These are phyloP conservation scores for Panulirus ornatus DNA, from an alignment of 1,140 invertebrate species.

Conservation along the genomic window DNA sequence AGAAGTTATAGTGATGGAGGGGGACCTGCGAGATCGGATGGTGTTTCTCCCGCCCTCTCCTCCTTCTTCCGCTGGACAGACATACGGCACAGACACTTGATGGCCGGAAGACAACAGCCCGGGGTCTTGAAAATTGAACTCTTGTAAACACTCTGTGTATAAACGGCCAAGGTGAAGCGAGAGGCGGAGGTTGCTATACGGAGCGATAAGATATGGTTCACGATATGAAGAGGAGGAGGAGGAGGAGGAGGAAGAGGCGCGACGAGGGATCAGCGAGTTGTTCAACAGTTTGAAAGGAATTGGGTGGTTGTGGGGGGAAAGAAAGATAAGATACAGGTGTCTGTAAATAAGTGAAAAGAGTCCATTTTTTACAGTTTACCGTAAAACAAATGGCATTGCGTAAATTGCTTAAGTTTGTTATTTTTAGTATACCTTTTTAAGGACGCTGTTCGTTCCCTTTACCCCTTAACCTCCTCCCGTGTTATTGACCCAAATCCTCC, in stretches of 20 bases:
- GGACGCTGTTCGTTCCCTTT: no score
- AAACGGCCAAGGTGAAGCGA: constrained; percentile 43
- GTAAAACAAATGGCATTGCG: no score
- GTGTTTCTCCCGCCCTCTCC: constrained; percentile 1
- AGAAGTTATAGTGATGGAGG: constrained; percentile 38
- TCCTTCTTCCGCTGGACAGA: constrained; percentile 25
- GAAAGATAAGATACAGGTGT: no score
- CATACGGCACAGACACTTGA: constrained; percentile 21
- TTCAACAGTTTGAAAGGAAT: constrained; percentile 63
- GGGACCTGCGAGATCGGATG: constrained; percentile 28
- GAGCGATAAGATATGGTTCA: constrained; percentile 58
- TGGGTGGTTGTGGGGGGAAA: not conserved
- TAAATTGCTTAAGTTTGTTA: no score
- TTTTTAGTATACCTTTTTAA: no score
- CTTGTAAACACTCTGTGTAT: constrained; percentile 28
- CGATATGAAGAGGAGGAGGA: constrained; percentile 47
- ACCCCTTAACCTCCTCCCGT: no score
- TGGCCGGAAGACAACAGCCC: constrained; percentile 41
- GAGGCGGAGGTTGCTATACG: constrained; percentile 31
- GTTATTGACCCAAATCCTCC: not conserved
- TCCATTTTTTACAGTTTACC: no score
- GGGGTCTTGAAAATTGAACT: constrained; percentile 37
- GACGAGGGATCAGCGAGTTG: constrained; percentile 53
- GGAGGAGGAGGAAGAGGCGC: constrained; percentile 42
- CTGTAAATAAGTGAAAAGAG: no score